Evolutionary conservation across 2,888 invertebrate species (phyloP), one percentile per base, ranked within the genome.

Genomic region (Cetonia aurata): DNA sequence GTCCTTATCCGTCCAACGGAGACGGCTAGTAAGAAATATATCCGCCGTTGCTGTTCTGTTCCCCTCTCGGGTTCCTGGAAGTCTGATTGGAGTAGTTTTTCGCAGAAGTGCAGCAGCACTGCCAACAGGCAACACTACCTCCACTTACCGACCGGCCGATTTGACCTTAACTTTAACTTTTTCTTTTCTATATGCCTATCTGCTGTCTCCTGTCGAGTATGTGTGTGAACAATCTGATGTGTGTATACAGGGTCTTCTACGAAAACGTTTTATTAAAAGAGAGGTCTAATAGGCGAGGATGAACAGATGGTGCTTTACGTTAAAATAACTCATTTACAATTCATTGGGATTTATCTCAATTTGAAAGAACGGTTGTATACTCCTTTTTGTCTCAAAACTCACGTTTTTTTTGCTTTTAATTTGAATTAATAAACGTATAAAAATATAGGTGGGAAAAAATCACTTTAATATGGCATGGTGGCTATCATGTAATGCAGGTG

Each of bases 51-150:
- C 25, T 25, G 25, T 25, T 25, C 25, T 56, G 19, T 46, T 65
- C 56, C 41, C 31, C 48, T 46, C 8, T 68, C 70, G 48, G 79
- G 77, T 82, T 83, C 82, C 79, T 73, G 77, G 82, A 83, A 83
- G 81, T 79, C 79, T 80, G 82, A 82, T 82, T 79, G 79, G 78
- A 74, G 80, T 73, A 76, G 62, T 62, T 75, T 77, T 82, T 82
- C 82, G 80, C 80, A 77, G 80, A 82, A 82, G 69, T 69, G 71
- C 55, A 59, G 60, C 71, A 72, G 65, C 65, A 46, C 67, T 41
- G 42, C 60, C 69, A 72, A 48, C 68, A 56, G 25, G 55, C 50
- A 46, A 25, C 4, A 25, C n/a, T 25, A 25, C 59, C 69, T 48
- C 67, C 59, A 50, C 69, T 69, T 53, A 60, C 69, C 59, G 25